A percentile compares a stretch with the other conserved stretches of the same genome.
phyloP scores from a whole-genome alignment of 1,140 invertebrate genomes.

The Pseudobourletiella spinata region DNA sequence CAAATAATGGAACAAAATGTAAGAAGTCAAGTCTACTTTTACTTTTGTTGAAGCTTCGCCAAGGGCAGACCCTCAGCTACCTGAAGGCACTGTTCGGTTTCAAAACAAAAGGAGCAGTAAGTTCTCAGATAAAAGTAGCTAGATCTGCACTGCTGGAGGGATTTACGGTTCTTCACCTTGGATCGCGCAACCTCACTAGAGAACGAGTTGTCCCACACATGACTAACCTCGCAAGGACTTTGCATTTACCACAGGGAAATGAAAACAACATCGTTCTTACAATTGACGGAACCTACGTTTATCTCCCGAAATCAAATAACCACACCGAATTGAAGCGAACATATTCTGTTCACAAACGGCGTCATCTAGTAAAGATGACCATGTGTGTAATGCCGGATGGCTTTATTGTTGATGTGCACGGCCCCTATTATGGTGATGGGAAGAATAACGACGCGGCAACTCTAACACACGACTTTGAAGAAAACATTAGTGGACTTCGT shows the following conservation, averaged over 20 bases:
- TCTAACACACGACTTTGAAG: no score
- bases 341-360: conserved; percentile 26
- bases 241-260: not conserved
- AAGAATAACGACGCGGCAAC: conserved; percentile 33
- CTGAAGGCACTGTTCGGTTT: not conserved
- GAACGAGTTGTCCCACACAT: not conserved
- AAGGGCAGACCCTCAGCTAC: no score
- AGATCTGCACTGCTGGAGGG: not conserved
- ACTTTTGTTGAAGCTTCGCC: not conserved
- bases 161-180: not conserved
- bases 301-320: conserved; percentile 19
- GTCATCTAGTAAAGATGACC: conserved; percentile 21
- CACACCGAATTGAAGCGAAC: conserved; percentile 6
- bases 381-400: conserved; percentile 28
- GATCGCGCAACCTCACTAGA: not conserved
- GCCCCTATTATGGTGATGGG: conserved; percentile 28
- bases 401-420: conserved; percentile 27
- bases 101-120: not conserved
- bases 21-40: not conserved
- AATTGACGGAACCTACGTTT: conserved; percentile 24
- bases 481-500: no score
- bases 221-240: not conserved
- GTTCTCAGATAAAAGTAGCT: not conserved
- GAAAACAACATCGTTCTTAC: conserved; percentile 11
- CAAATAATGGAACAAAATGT: not conserved